Conservation (phyloP, 2,113 vertebrate species). For the Micronycteris hirsuta region DNA sequence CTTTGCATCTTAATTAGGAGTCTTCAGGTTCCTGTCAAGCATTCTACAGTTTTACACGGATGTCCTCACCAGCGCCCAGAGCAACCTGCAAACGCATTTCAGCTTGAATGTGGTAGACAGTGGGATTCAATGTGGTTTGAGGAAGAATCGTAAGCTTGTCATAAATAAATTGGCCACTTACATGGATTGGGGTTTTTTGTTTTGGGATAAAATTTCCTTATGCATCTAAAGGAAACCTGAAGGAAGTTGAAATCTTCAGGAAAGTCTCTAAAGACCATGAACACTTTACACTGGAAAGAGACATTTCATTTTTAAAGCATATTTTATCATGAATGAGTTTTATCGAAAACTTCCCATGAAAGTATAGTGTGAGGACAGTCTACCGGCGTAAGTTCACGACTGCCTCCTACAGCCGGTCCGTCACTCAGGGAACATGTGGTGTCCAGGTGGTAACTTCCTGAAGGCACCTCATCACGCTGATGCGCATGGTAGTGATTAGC, state of each 20-base stretch:
- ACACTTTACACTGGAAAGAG: neutral
- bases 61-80: neutral
- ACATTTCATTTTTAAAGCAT: neutral
- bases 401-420: neutral
- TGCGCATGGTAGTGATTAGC: neutral
- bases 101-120: neutral
- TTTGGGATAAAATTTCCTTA: neutral
- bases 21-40: neutral
- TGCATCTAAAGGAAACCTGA: neutral
- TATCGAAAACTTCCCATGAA: neutral
- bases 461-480: neutral
- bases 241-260: neutral
- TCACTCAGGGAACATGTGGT: neutral
- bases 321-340: constrained; percentile 2
- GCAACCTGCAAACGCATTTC: neutral
- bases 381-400: neutral
- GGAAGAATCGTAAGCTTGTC: neutral
- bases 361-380: neutral
- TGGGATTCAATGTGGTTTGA: neutral
- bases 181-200: neutral
- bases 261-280: neutral
- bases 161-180: neutral
- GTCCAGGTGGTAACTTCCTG: neutral
- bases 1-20: constrained; percentile 22
- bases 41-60: neutral